Percentiles rank a stretch among this genome's conserved stretches.
Evolutionary conservation across 2,797 vertebrate species (phyloP).

Genomic region (Enteromius viviparus): DNA sequence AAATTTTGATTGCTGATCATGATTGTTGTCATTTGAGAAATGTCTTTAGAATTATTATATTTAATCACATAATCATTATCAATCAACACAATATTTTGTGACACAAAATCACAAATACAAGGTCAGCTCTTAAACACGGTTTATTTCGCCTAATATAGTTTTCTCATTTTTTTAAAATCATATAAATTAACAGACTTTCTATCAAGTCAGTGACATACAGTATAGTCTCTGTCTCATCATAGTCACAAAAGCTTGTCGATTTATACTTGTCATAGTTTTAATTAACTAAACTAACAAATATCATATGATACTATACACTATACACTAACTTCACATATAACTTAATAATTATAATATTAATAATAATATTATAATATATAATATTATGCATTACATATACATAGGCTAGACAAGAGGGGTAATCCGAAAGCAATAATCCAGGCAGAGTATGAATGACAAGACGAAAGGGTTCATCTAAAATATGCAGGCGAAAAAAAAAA

Average conservation of each 20-base stretch:
- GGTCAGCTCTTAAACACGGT: not conserved
- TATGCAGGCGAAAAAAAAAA: too few relatives aligned
- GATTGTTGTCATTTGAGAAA: not conserved
- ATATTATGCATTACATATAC: too few relatives aligned
- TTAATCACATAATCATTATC: not conserved
- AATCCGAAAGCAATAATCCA: too few relatives aligned
- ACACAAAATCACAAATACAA: not conserved
- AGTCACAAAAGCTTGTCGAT: not conserved
- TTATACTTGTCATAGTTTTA: not conserved
- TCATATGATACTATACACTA: not conserved
- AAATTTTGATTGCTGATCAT: not conserved
- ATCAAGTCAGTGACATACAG: not conserved
- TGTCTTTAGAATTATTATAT: not conserved
- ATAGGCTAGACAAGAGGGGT: too few relatives aligned
- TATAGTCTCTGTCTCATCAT: not conserved
- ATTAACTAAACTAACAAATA: not conserved
- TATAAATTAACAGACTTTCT: not conserved
- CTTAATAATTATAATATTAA: too few relatives aligned
- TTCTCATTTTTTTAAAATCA: not conserved
- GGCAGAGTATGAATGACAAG: too few relatives aligned
- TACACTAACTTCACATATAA: not conserved
- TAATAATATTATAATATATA: too few relatives aligned
- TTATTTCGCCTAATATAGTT: not conserved
- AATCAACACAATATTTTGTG: not conserved
- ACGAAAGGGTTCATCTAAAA: too few relatives aligned